phyloP scores from a whole-genome alignment of 2,797 vertebrate genomes.

The Salmo trutta region DNA sequence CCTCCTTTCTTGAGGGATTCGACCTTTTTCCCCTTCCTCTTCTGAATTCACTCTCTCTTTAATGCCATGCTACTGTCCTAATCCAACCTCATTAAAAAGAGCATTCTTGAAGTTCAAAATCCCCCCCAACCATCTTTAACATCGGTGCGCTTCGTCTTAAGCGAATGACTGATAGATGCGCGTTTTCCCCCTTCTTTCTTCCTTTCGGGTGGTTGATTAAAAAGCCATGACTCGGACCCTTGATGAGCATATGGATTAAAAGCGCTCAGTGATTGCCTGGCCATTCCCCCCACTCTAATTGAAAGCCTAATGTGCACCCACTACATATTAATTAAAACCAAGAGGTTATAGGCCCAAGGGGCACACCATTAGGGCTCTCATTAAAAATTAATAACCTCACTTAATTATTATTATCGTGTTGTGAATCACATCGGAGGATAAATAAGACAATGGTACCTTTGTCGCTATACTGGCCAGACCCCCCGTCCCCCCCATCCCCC shows the following conservation, averaged over 20 bases:
- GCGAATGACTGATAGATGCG: slow-evolving; percentile 67
- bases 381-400: slow-evolving; percentile 82
- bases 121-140: slow-evolving; percentile 37
- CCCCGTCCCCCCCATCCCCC: not conserved
- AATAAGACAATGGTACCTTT: slow-evolving; percentile 68
- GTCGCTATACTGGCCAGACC: slow-evolving; percentile 9
- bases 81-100: slow-evolving; percentile 68
- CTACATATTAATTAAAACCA: slow-evolving; percentile 81
- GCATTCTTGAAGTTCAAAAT: slow-evolving; percentile 57
- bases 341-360: slow-evolving; percentile 77
- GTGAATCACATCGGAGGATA: slow-evolving; percentile 72
- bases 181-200: slow-evolving; percentile 60
- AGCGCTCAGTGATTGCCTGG: slow-evolving; percentile 70
- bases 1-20: slow-evolving; percentile 52
- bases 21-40: slow-evolving; percentile 23
- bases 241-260: slow-evolving; percentile 82
- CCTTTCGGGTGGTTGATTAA: slow-evolving; percentile 74
- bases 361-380: slow-evolving; percentile 76
- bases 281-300: slow-evolving; percentile 77
- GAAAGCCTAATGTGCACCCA: slow-evolving; percentile 79
- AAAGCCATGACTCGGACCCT: slow-evolving; percentile 73
- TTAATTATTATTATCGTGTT: slow-evolving; percentile 81
- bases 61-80: slow-evolving; percentile 53
- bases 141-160: slow-evolving; percentile 18
- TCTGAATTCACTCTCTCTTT: slow-evolving; percentile 46